A percentile compares a stretch with the other conserved stretches of the same genome.
phyloP scores from a whole-genome alignment of 2,888 invertebrate species.

The Orthosia gracilis region DNA sequence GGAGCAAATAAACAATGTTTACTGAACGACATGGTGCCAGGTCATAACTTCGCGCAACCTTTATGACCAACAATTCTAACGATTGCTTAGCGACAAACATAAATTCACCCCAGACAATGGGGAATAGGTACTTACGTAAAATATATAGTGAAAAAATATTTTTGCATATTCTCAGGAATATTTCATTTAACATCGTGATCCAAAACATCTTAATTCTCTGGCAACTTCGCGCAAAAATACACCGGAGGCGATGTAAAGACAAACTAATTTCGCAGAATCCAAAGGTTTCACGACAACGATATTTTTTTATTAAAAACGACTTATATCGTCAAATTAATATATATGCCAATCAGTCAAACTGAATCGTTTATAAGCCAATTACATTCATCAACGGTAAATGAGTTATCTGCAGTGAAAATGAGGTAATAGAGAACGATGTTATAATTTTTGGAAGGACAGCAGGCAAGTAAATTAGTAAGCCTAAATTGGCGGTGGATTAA shows the following conservation, averaged over 20 bases:
- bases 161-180: neutral
- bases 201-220: conserved; percentile 1
- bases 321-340: conserved; percentile 31
- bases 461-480: conserved; percentile 31
- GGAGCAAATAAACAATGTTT: conserved; percentile 52
- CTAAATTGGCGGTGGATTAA: neutral
- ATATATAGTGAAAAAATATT: conserved; percentile 1
- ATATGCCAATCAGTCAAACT: conserved; percentile 40
- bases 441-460: conserved; percentile 13
- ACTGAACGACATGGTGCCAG: conserved; percentile 33
- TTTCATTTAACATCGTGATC: neutral
- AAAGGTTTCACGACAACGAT: conserved; percentile 8
- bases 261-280: neutral
- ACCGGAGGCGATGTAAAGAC: neutral
- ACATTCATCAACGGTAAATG: conserved; percentile 33
- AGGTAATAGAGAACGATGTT: conserved; percentile 28
- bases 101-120: conserved; percentile 53
- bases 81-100: conserved; percentile 46
- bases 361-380: conserved; percentile 50
- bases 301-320: conserved; percentile 33
- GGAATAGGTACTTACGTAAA: conserved; percentile 18
- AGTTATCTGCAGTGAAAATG: conserved; percentile 22
- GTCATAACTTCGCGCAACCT: conserved; percentile 51
- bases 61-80: conserved; percentile 52
- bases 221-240: neutral